A percentile compares a stretch with the other conserved stretches of the same genome.
These are phyloP conservation scores for Drosophila diplacantha DNA, from an alignment of 2,888 invertebrate species.

Conservation along the genomic window DNA sequence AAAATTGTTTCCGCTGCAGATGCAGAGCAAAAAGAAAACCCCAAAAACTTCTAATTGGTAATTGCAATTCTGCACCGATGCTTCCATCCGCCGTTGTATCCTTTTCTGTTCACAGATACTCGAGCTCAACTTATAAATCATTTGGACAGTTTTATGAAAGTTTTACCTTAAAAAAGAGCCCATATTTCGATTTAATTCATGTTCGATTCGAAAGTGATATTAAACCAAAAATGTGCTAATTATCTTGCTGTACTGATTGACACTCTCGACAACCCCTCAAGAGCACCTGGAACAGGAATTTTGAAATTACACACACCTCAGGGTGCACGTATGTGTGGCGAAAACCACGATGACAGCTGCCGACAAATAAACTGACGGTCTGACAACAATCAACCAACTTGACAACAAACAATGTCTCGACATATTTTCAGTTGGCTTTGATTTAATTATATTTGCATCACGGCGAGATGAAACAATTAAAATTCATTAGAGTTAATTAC, in stretches of 20 bases:
- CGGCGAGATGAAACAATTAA: constrained; percentile 49
- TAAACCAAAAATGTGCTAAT: neutral
- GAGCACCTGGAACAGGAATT: constrained; percentile 1
- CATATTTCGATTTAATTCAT: neutral
- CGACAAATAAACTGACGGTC: constrained; percentile 38
- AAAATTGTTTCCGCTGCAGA: constrained; percentile 54
- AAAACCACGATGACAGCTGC: constrained; percentile 56
- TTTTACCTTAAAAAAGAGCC: constrained; percentile 1
- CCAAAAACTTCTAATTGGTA: constrained; percentile 67
- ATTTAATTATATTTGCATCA: constrained; percentile 52
- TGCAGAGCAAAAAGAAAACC: constrained; percentile 16
- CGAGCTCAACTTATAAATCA: constrained; percentile 53
- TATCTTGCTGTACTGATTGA: constrained; percentile 1
- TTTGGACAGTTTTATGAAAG: constrained; percentile 58
- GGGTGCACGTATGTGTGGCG: neutral
- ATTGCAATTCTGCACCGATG: constrained; percentile 51
- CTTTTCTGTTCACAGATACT: constrained; percentile 1
- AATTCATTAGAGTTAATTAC: constrained; percentile 66
- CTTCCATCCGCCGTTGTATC: neutral
- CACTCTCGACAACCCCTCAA: neutral
- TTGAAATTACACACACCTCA: constrained; percentile 11
- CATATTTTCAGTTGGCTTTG: constrained; percentile 47
- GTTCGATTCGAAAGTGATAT: neutral
- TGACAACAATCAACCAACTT: constrained; percentile 23
- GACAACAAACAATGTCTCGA: constrained; percentile 21